phyloP scores from a whole-genome alignment of 2,797 vertebrate species.

The Pyrocephalus nanus region DNA sequence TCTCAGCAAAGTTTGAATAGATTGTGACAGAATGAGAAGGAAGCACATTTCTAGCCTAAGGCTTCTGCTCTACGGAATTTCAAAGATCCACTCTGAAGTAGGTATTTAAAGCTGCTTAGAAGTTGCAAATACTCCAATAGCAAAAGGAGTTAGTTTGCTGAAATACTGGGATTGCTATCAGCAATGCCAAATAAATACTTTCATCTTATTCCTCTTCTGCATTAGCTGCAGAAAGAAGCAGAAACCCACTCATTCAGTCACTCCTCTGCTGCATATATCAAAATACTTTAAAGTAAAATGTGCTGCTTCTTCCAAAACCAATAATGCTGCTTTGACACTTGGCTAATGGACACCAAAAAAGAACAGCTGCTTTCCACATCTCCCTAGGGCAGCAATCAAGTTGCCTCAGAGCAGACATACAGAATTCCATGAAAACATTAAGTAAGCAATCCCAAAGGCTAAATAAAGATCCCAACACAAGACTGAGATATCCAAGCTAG shows the following conservation, averaged over 20 bases:
- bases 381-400: not conserved
- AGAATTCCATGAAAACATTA: not conserved
- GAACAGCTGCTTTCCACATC: not conserved
- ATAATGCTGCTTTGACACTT: not conserved
- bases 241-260: not conserved
- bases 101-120: not conserved
- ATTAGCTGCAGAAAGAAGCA: not conserved
- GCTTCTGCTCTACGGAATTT: not conserved
- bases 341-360: not conserved
- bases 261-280: not conserved
- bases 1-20: not conserved
- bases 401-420: not conserved
- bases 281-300: not conserved
- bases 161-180: not conserved
- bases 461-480: not conserved
- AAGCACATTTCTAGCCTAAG: not conserved
- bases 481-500: not conserved
- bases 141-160: not conserved
- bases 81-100: not conserved
- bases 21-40: not conserved
- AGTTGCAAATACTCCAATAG: not conserved
- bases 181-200: not conserved
- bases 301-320: not conserved
- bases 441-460: not conserved
- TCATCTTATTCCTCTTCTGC: not conserved